Percentiles rank a stretch among this genome's conserved stretches.
These are phyloP conservation scores for Hylaea fasciaria DNA, from an alignment of 2,888 invertebrate species.

Conservation along the genomic window DNA sequence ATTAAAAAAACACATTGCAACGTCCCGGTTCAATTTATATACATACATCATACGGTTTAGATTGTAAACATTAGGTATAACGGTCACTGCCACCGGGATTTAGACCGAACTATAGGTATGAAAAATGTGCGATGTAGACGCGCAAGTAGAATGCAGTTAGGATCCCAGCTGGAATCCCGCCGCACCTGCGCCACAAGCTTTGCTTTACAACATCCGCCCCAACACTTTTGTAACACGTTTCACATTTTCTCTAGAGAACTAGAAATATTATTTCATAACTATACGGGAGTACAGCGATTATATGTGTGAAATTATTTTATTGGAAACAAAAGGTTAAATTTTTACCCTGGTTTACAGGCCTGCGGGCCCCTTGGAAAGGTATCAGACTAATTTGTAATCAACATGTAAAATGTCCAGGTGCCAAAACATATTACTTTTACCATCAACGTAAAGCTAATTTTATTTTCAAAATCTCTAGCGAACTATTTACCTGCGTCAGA, in stretches of 20 bases:
- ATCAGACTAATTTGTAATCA: too few species aligned
- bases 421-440: constrained; percentile 7
- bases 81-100: too few species aligned
- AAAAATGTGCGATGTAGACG: constrained; percentile 13
- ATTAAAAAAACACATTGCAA: too few species aligned
- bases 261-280: not conserved
- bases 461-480: constrained; percentile 24
- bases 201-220: constrained; percentile 13
- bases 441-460: constrained; percentile 18
- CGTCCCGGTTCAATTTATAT: too few species aligned
- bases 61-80: too few species aligned
- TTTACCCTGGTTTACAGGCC: too few species aligned
- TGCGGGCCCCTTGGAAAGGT: too few species aligned
- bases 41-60: too few species aligned
- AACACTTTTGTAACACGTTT: constrained; percentile 2
- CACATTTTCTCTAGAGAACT: constrained; percentile 3
- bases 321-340: too few species aligned
- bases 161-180: constrained; percentile 16
- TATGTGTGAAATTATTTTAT: too few species aligned
- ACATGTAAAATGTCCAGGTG: not conserved
- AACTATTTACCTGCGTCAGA: not conserved
- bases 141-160: constrained; percentile 11
- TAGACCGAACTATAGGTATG: constrained; percentile 6
- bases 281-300: too few species aligned
- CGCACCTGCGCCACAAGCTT: constrained; percentile 24